phyloP scores from a whole-genome alignment of 2,888 invertebrate genomes.

The Formica aserva region DNA sequence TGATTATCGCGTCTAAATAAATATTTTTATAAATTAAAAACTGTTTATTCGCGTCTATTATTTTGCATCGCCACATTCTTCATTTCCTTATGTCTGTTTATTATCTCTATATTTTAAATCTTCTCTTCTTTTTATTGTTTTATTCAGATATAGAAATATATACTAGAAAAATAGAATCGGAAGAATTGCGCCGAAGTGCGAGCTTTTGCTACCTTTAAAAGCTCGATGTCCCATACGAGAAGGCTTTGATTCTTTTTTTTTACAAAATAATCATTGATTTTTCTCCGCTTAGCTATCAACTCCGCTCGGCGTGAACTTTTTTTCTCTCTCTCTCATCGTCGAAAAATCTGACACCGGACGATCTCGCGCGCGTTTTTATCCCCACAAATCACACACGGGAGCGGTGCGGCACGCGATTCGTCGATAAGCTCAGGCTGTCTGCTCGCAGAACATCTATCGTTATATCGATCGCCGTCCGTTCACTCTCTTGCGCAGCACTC shows the following conservation, averaged over 20 bases:
- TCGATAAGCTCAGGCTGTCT: constrained; percentile 53
- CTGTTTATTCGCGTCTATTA: not conserved
- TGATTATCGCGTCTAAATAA: constrained; percentile 5
- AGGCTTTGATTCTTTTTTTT: constrained; percentile 24
- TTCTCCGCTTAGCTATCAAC: constrained; percentile 38
- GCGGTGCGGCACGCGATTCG: constrained; percentile 55
- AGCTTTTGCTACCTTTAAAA: constrained; percentile 37
- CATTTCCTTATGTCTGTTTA: not conserved
- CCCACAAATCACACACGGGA: constrained; percentile 55
- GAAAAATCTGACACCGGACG: constrained; percentile 54
- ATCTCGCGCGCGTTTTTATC: constrained; percentile 53
- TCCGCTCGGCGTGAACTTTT: constrained; percentile 35
- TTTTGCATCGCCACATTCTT: constrained; percentile 1
- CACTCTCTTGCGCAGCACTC: constrained; percentile 54
- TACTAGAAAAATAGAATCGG: not conserved
- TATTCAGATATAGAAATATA: constrained; percentile 7
- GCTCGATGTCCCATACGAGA: constrained; percentile 27
- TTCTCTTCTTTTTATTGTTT: constrained; percentile 15
- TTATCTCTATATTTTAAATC: constrained; percentile 16
- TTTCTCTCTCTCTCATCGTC: constrained; percentile 31
- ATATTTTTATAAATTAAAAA: not conserved
- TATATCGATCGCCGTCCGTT: constrained; percentile 67
- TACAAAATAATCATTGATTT: constrained; percentile 53
- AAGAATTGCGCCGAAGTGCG: constrained; percentile 19
- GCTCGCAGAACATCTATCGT: constrained; percentile 65